Evolutionary conservation across 2,888 invertebrate genomes (phyloP).

Genomic region (Neoscelio sp.): DNA sequence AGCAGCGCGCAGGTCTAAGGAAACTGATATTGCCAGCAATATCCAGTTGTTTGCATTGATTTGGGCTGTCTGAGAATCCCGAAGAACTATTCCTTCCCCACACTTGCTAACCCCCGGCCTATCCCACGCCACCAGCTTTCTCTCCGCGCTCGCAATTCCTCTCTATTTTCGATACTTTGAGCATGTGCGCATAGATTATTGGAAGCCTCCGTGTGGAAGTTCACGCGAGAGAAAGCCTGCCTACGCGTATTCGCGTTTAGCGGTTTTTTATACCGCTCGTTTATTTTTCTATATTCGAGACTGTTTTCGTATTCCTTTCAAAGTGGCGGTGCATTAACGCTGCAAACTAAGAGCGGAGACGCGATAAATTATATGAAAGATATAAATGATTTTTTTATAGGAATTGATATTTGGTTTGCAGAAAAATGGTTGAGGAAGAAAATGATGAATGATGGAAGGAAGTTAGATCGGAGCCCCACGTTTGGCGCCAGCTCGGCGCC

Average conservation of each 20-base stretch:
- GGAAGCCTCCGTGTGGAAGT: slow-evolving; percentile 70
- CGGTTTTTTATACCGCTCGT: slow-evolving; percentile 64
- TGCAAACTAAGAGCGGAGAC: slow-evolving; percentile 45
- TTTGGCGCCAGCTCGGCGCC: slow-evolving; percentile 37
- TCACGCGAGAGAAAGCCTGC: slow-evolving; percentile 66
- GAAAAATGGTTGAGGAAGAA: neutral
- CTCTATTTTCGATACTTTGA: slow-evolving; percentile 66
- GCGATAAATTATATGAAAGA: slow-evolving; percentile 20
- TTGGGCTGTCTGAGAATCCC: slow-evolving; percentile 77
- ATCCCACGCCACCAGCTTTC: slow-evolving; percentile 43
- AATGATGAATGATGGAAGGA: slow-evolving; percentile 8
- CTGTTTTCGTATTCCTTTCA: slow-evolving; percentile 58
- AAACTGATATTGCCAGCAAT: slow-evolving; percentile 81
- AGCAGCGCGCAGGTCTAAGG: slow-evolving; percentile 75
- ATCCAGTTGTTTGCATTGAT: slow-evolving; percentile 81
- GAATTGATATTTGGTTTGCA: neutral
- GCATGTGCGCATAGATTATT: slow-evolving; percentile 76
- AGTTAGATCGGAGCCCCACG: neutral
- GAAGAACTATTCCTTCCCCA: slow-evolving; percentile 74
- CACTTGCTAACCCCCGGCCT: slow-evolving; percentile 56
- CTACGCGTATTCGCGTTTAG: slow-evolving; percentile 71
- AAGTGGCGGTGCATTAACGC: slow-evolving; percentile 52
- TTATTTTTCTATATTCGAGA: slow-evolving; percentile 50
- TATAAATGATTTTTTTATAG: slow-evolving; percentile 10
- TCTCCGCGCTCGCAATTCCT: slow-evolving; percentile 36